phyloP scores from a whole-genome alignment of 2,113 vertebrate species.

The Cebus imitator region DNA sequence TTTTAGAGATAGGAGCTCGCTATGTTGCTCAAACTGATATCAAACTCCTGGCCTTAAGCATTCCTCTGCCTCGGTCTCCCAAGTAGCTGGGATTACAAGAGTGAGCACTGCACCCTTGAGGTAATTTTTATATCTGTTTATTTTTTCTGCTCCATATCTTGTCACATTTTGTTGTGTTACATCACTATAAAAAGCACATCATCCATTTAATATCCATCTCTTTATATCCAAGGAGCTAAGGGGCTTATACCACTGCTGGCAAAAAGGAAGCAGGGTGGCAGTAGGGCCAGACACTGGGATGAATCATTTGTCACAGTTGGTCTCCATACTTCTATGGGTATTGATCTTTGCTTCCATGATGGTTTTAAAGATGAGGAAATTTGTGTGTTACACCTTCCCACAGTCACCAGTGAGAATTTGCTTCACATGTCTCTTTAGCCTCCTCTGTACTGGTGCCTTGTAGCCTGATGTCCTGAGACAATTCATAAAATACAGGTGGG shows the following conservation, averaged over 20 bases:
- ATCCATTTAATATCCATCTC: neutral
- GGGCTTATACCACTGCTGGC: too few species aligned
- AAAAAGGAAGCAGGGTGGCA: neutral
- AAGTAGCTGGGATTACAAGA: neutral
- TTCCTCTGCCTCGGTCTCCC: neutral
- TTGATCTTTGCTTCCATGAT: neutral
- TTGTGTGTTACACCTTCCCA: neutral
- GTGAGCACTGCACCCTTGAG: neutral
- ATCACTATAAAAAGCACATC: neutral
- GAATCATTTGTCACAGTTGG: neutral
- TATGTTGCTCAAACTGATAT: neutral
- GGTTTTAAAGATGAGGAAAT: neutral
- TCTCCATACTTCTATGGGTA: neutral
- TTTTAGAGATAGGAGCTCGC: neutral
- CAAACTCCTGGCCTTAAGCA: neutral
- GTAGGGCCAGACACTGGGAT: neutral
- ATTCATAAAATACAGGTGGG: neutral
- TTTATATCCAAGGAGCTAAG: neutral
- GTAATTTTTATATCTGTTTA: neutral
- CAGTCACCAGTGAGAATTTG: neutral
- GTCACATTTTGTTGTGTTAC: neutral
- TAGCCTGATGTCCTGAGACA: too few species aligned
- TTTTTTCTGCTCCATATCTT: neutral
- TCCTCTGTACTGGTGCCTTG: too few species aligned
- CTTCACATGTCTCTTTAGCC: neutral